Evolutionary conservation across 2,113 vertebrate genomes (phyloP).

Genomic region (Anser brachyrhynchus): DNA sequence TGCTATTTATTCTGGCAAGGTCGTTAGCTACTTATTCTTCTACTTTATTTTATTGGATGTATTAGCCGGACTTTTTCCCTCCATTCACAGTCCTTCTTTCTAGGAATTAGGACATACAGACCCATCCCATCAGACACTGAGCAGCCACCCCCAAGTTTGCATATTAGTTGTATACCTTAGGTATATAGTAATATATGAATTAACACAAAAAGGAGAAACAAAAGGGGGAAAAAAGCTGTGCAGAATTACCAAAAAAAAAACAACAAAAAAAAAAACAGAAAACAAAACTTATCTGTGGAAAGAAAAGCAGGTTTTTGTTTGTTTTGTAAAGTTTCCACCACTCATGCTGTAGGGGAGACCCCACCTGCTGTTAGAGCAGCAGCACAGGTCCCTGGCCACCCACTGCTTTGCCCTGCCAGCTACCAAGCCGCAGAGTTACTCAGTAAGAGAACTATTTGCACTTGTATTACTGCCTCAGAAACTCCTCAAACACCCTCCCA

Average conservation of each 20-base stretch:
- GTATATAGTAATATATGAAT: neutral
- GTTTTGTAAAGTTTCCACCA: neutral
- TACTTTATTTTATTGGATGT: neutral
- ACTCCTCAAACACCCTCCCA: neutral
- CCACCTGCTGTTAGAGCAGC: neutral
- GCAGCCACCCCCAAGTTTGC: neutral
- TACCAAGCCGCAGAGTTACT: neutral
- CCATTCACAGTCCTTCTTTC: neutral
- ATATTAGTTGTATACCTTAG: neutral
- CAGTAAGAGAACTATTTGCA: neutral
- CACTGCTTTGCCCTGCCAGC: neutral
- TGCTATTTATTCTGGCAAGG: neutral
- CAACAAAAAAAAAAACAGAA: neutral
- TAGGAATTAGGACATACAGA: neutral
- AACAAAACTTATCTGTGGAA: neutral
- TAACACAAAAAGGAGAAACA: neutral
- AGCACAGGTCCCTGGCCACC: neutral
- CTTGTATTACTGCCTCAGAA: neutral
- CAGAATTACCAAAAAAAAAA: neutral
- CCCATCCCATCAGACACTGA: neutral
- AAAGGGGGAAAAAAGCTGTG: neutral
- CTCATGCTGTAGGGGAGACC: accelerated
- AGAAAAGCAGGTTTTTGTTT: neutral
- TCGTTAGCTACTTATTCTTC: neutral
- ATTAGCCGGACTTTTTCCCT: neutral